Conservation (phyloP, 2,113 vertebrate species). For the Lucifuga dentata region DNA sequence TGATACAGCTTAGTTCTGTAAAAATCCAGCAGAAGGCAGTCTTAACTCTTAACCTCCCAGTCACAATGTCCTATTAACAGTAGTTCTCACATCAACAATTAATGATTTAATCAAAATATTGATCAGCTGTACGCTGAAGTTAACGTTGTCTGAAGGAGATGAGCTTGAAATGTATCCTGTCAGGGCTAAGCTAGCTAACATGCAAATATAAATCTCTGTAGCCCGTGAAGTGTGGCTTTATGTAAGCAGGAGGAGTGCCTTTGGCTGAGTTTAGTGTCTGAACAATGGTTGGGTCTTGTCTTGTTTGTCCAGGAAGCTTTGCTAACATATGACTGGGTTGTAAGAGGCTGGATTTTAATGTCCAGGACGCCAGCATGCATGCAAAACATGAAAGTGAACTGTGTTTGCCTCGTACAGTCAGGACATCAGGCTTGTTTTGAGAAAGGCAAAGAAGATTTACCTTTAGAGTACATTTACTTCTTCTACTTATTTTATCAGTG, state of each 20-base stretch:
- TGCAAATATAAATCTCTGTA: constrained; percentile 37
- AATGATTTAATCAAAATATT: no score
- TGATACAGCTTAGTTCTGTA: no score
- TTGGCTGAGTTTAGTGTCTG: neutral
- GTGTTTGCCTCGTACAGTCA: neutral
- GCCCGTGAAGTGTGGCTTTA: constrained; percentile 14
- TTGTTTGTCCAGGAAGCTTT: constrained; percentile 59
- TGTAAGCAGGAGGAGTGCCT: constrained; percentile 4
- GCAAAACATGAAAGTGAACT: constrained; percentile 5
- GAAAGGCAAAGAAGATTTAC: no score
- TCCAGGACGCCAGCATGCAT: constrained; percentile 13
- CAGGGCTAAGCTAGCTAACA: constrained; percentile 4
- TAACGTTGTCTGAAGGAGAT: constrained; percentile 26
- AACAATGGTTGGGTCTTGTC: constrained; percentile 59
- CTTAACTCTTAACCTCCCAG: no score
- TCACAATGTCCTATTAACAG: no score
- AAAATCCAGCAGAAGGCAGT: no score
- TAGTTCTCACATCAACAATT: no score
- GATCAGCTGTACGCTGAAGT: no score
- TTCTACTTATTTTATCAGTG: no score
- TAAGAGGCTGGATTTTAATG: constrained; percentile 1
- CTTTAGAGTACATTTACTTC: no score
- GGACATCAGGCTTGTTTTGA: no score
- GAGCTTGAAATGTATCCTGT: constrained; percentile 34
- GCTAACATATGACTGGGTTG: constrained; percentile 31